Evolutionary conservation across 2,888 invertebrate species (phyloP), one percentile per base, ranked within the genome.

Genomic region (Glaucopsyche alexis): DNA sequence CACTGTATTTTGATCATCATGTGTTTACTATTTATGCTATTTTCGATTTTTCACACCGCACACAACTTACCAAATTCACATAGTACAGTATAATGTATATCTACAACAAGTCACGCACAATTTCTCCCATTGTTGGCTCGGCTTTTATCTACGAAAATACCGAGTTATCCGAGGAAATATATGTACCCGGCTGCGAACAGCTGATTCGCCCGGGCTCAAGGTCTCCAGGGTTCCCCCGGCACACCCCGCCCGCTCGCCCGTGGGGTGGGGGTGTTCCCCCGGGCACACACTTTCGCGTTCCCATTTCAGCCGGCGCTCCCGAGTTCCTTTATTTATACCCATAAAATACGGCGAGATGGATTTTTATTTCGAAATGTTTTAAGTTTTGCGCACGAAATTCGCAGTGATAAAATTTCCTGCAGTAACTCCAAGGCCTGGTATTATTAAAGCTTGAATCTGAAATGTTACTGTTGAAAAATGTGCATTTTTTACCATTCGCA

Each of bases 201-300:
- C 91, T 91, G 91, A 90, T 89, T 85, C 81, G 79, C 81, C 77
- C 79, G 78, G 79, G 80, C 80, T 80, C 89, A 90, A 90, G 91
- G 90, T 90, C 89, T 84, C 81, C 79, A 79, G 83, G 78, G 78
- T 75, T 76, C 50, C 74, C 75, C 73, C 40, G 50, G 66, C 74
- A 42, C 52, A 19, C 71, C 60, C 71, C 74, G 7, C 78, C 47
- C 42, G 64, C 66, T 69, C 73, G 7, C 77, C 66, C 75, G 75
- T 29, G 74, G 73, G 74, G 74, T 73, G 72, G 77, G 72, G 77
- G 76, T 38, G 40, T n/a, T n/a, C 66, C 67, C 69, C 69, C 47
- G 69, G n/a, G 78, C 76, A 74, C 76, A 67, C 45, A 45, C 45
- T 45, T 67, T 67, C 77, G 80, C 79, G 75, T 78, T 80, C 82